Evolutionary conservation across 2,797 vertebrate species (phyloP).

Genomic region (Sebastes hopkinsi): DNA sequence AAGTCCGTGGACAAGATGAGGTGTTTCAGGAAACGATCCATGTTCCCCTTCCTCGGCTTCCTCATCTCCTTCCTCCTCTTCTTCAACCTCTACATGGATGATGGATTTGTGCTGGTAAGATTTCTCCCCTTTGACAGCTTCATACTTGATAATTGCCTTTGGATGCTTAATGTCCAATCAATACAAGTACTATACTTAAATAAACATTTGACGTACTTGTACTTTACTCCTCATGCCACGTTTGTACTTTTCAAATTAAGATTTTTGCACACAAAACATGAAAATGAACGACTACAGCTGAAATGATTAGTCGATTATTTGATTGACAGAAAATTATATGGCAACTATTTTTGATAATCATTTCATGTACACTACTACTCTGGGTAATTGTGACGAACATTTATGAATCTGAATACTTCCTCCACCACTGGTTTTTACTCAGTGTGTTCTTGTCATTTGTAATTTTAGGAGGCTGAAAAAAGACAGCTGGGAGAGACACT

Average conservation of each 20-base stretch:
- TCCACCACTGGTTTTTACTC: background rate
- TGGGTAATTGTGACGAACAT: too few species aligned
- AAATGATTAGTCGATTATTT: background rate
- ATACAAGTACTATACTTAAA: background rate
- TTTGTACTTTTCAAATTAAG: background rate
- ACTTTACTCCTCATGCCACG: background rate
- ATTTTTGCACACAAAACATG: background rate
- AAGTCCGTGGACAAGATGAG: constrained; percentile 95
- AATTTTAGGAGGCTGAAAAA: constrained; percentile 89
- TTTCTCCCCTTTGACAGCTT: background rate
- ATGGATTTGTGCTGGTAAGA: constrained; percentile 92
- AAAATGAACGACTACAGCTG: background rate
- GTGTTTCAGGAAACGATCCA: constrained; percentile 92
- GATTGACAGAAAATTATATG: background rate
- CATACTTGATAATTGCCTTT: background rate
- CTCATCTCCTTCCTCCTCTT: constrained; percentile 92
- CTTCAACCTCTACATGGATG: constrained; percentile 94
- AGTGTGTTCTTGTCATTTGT: background rate
- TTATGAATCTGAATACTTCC: background rate
- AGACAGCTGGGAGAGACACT: constrained; percentile 88
- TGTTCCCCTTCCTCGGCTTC: constrained; percentile 90
- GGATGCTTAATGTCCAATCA: background rate
- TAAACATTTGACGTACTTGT: background rate
- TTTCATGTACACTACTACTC: background rate
- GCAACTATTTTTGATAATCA: background rate